Evolutionary conservation across 1,140 invertebrate species (phyloP).

Genomic region (Tetraneura akinire): DNA sequence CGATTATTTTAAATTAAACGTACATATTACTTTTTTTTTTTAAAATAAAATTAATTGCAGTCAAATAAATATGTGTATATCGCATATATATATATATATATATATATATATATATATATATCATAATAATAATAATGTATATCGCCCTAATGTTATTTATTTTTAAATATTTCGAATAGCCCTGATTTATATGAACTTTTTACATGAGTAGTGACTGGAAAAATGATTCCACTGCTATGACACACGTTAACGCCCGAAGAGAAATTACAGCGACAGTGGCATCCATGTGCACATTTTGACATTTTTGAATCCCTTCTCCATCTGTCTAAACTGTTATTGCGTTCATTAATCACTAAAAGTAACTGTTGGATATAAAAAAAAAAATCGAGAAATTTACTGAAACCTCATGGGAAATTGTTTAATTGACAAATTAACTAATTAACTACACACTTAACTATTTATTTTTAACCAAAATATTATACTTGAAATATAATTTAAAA

Average conservation of each 20-base stretch:
- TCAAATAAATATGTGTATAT: not conserved
- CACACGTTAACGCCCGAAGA: constrained; percentile 28
- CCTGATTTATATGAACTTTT: not conserved
- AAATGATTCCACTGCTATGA: constrained; percentile 28
- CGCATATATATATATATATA: too few species aligned
- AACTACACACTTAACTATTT: not conserved
- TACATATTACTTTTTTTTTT: not conserved
- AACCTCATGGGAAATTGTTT: not conserved
- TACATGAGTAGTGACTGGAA: constrained; percentile 23
- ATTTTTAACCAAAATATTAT: not conserved
- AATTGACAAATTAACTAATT: not conserved
- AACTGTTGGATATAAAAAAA: constrained; percentile 17
- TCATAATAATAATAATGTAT: constrained; percentile 6
- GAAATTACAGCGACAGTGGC: constrained; percentile 32
- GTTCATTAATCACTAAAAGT: constrained; percentile 26
- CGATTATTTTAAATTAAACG: too few species aligned
- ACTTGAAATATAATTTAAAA: too few species aligned
- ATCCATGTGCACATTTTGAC: constrained; percentile 36
- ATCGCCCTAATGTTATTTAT: constrained; percentile 9
- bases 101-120: too few species aligned
- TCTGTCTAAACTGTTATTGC: constrained; percentile 22
- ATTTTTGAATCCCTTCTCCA: constrained; percentile 3
- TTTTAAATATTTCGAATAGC: constrained; percentile 37
- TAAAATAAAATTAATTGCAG: not conserved
- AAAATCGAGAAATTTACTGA: not conserved